phyloP scores from a whole-genome alignment of 2,797 vertebrate species.

The Gymnopithys bicolor region DNA sequence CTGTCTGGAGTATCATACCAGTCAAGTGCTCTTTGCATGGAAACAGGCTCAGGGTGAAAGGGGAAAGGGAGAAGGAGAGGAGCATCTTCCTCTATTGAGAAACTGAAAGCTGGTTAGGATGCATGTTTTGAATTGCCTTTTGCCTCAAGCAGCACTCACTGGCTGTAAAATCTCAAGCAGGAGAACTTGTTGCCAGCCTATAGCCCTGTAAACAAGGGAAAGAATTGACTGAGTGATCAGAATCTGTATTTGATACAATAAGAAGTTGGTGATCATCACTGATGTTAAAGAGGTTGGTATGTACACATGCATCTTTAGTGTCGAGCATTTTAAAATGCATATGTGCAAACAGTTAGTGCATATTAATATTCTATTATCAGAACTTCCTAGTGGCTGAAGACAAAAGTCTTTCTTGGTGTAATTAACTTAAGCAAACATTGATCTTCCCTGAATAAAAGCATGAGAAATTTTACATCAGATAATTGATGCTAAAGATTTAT shows the following conservation, averaged over 20 bases:
- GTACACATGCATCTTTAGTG: background rate
- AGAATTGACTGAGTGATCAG: background rate
- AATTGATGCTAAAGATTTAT: background rate
- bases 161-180: background rate
- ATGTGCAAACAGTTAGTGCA: background rate
- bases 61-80: background rate
- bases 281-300: background rate
- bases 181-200: background rate
- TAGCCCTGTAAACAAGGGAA: background rate
- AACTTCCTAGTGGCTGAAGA: background rate
- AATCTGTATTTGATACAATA: background rate
- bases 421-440: background rate
- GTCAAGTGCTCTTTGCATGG: background rate
- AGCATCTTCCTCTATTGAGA: fast-evolving
- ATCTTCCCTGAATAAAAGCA: background rate
- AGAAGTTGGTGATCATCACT: background rate
- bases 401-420: background rate
- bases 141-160: background rate
- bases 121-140: fast-evolving
- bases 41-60: background rate
- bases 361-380: background rate
- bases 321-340: background rate
- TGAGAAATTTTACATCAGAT: background rate
- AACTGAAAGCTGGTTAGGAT: background rate
- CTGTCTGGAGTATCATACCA: background rate